Conservation (phyloP, 2,888 invertebrate genomes). For the Euproctis similis region DNA sequence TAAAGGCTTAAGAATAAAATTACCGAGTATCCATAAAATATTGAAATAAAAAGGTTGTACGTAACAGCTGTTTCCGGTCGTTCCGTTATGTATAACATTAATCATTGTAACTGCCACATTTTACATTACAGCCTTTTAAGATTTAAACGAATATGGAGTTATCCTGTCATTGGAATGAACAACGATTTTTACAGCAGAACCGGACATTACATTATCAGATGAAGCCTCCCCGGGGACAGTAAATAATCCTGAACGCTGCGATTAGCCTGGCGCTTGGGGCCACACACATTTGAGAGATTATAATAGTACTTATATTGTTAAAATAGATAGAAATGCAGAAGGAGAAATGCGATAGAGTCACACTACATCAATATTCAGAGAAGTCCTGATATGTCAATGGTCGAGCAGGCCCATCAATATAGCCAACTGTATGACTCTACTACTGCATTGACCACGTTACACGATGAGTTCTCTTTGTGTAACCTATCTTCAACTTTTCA, state of each 20-base stretch:
- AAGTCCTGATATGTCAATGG: no score
- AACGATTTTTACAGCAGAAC: constrained; percentile 34
- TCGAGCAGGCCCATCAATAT: no score
- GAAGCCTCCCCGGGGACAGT: constrained; percentile 51
- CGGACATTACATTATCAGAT: constrained; percentile 50
- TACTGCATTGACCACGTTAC: constrained; percentile 31
- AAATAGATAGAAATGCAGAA: no score
- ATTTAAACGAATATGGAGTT: constrained; percentile 21
- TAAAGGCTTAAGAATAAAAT: no score
- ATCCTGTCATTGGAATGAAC: constrained; percentile 22
- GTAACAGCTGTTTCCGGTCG: constrained; percentile 7
- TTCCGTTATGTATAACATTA: constrained; percentile 9
- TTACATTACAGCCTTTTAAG: constrained; percentile 14
- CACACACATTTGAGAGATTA: no score
- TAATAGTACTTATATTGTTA: no score
- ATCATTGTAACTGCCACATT: constrained; percentile 17
- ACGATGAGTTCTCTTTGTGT: constrained; percentile 23
- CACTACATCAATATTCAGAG: no score
- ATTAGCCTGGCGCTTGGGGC: constrained; percentile 46
- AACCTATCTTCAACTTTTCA: constrained; percentile 30
- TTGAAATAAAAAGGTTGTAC: constrained; percentile 5
- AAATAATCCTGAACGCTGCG: constrained; percentile 49
- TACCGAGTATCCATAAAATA: no score
- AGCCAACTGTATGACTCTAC: no score
- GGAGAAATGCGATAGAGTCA: no score